Evolutionary conservation across 64 coral and sea anemone genomes (phyloP).

Genomic region (Montipora efflorescens): DNA sequence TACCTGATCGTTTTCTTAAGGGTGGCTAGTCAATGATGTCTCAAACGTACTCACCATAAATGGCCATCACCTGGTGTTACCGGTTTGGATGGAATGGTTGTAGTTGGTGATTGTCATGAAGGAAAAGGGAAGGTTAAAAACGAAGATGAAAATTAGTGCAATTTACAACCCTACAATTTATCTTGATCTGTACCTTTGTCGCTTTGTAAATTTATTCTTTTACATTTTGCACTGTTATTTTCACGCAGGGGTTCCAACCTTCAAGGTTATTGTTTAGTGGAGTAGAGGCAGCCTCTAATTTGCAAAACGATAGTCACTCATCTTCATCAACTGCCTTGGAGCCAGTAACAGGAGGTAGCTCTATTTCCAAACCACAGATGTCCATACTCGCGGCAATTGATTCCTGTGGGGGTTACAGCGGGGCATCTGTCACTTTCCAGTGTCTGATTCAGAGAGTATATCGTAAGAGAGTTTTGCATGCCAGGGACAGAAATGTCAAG

Average conservation of each 20-base stretch:
- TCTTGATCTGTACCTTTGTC: too few relatives aligned
- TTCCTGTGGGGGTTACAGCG: slow-evolving; percentile 76
- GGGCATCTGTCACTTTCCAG: slow-evolving; percentile 68
- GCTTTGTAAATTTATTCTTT: too few relatives aligned
- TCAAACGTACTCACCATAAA: too few relatives aligned
- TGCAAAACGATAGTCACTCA: not conserved
- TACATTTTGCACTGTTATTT: not conserved
- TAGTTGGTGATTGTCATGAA: too few relatives aligned
- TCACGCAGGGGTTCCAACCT: slow-evolving; percentile 53
- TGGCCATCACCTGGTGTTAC: too few relatives aligned
- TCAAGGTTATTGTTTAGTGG: slow-evolving; percentile 64
- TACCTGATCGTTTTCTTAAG: too few relatives aligned
- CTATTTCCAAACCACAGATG: not conserved
- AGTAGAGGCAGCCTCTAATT: not conserved
- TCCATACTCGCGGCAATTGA: slow-evolving; percentile 69
- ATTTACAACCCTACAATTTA: too few relatives aligned
- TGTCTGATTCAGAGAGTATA: slow-evolving; percentile 81
- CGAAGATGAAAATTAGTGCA: too few relatives aligned
- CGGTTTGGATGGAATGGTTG: too few relatives aligned
- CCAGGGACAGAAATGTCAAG: not conserved
- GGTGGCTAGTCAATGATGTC: too few relatives aligned
- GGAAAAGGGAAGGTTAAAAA: too few relatives aligned
- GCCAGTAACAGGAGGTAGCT: not conserved
- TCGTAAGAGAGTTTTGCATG: slow-evolving; percentile 53
- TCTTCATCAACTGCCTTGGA: not conserved